Percentiles rank a stretch among this genome's conserved stretches.
phyloP scores from a whole-genome alignment of 2,797 vertebrate genomes.

The Thalassophryne amazonica region DNA sequence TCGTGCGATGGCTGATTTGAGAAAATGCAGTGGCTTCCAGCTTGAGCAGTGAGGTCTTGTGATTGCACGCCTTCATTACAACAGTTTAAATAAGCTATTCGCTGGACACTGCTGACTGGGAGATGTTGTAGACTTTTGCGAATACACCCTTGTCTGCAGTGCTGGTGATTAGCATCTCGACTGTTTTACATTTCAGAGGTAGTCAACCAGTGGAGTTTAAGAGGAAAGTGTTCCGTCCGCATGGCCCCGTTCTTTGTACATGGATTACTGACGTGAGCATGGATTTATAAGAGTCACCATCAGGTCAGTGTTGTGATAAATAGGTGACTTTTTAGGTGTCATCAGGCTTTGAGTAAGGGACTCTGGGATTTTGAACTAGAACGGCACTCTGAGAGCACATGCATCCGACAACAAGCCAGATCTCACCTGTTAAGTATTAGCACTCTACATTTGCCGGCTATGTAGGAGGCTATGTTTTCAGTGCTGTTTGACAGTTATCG shows the following conservation, averaged over 20 bases:
- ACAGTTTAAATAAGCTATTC: constrained; percentile 22
- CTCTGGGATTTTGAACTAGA: background rate
- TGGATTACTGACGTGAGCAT: background rate
- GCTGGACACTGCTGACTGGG: constrained; percentile 3
- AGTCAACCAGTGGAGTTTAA: constrained; percentile 26
- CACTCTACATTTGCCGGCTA: no score
- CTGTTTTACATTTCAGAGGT: constrained; percentile 22
- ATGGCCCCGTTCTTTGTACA: constrained; percentile 41
- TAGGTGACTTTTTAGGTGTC: background rate
- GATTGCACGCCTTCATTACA: constrained; percentile 9
- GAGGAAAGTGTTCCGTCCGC: constrained; percentile 52
- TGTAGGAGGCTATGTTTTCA: no score
- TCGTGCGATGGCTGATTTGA: constrained; percentile 5
- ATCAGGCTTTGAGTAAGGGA: background rate
- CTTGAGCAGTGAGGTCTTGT: constrained; percentile 11
- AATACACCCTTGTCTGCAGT: constrained; percentile 1
- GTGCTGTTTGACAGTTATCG: no score
- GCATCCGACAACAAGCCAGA: background rate
- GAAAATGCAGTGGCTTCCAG: constrained; percentile 13
- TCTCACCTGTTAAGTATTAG: no score
- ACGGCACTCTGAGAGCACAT: background rate
- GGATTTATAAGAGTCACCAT: background rate
- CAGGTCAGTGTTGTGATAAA: background rate
- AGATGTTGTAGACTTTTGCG: background rate
- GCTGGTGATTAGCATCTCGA: constrained; percentile 27